Base-by-base conservation (phyloP, 1,140 invertebrate genomes). In the Lordiphosa collinella region DNA sequence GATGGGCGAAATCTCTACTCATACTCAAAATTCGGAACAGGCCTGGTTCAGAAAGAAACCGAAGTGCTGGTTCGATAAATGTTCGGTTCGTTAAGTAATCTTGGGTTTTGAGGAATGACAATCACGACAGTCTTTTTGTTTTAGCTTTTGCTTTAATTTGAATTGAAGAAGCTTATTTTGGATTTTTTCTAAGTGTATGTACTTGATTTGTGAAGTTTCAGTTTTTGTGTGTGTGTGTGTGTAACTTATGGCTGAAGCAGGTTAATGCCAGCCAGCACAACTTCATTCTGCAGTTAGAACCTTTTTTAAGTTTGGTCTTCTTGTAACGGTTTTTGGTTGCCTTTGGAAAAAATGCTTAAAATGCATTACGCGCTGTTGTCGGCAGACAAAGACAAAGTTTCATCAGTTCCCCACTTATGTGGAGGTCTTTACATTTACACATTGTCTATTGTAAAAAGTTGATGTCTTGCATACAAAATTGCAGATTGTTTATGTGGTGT, bases 381-480 rank as follows among this genome's bases (percentile, higher is more conserved):
- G 36, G 14, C 13, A 38, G 12, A n/a, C n/a, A 29, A 11, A 29
- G 16, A 29, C 29, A 44, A 44, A 44, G 41, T 44, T 13, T 44
- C 41, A 44, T 44, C 22, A 13, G 22, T n/a, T 44, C 41, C 25
- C 1, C 25, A 8, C 25, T 29, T 44, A 44, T 29, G 41, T 29
- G 41, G 41, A 44, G 41, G 41, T 44, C 41, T 25, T 43, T 43
- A n/a, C 1, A 3, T 54, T 38, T 62, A 57, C 52, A 61, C 41
- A 37, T 37, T 43, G 25, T 43, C 22, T 44, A 29, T 44, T 12
- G 41, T 44, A 44, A 43, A 44, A 44, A 69, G 51, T 60, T 64
- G 41, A 54, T 51, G 76, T 44, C 61, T 76, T 71, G 76, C 78
- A 80, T 80, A 80, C 76, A 59, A 53, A 80, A 82, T 82, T 37